Evolutionary conservation across 2,888 invertebrate genomes (phyloP).

Genomic region (Steinernema carpocapsae): DNA sequence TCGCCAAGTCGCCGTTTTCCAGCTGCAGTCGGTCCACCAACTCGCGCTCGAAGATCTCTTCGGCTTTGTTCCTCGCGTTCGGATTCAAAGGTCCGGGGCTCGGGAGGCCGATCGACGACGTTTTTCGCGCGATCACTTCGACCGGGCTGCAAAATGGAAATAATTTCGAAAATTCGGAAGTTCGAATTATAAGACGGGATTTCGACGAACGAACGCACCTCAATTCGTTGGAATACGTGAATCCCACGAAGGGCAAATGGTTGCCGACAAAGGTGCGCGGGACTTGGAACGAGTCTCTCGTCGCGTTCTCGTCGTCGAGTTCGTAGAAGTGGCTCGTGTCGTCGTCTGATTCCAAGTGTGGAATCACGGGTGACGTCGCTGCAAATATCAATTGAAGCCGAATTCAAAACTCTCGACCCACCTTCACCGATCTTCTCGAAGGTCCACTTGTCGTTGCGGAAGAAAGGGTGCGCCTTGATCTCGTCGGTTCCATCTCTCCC

Average conservation of each 20-base stretch:
- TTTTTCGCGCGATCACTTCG: constrained; percentile 5
- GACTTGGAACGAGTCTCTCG: constrained; percentile 90
- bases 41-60: not conserved
- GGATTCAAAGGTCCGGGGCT: not conserved
- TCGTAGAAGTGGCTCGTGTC: constrained; percentile 97
- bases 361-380: constrained; percentile 88
- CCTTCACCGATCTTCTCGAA: constrained; percentile 91
- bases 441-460: constrained; percentile 94
- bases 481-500: constrained; percentile 91
- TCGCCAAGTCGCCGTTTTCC: not conserved
- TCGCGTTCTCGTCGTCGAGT: constrained; percentile 71
- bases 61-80: not conserved
- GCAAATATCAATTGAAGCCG: constrained; percentile 33
- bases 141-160: constrained; percentile 6
- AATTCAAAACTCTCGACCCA: constrained; percentile 65
- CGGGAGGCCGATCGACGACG: not conserved
- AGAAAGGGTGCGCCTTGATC: constrained; percentile 91
- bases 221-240: constrained; percentile 86
- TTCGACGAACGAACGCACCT: constrained; percentile 38
- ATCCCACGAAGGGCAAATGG: constrained; percentile 96
- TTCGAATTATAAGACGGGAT: too few species aligned
- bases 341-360: constrained; percentile 91
- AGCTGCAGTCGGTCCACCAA: not conserved
- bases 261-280: constrained; percentile 98
- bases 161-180: not conserved